Conservation (phyloP, 2,113 vertebrate genomes). For the Pimephales promelas region DNA sequence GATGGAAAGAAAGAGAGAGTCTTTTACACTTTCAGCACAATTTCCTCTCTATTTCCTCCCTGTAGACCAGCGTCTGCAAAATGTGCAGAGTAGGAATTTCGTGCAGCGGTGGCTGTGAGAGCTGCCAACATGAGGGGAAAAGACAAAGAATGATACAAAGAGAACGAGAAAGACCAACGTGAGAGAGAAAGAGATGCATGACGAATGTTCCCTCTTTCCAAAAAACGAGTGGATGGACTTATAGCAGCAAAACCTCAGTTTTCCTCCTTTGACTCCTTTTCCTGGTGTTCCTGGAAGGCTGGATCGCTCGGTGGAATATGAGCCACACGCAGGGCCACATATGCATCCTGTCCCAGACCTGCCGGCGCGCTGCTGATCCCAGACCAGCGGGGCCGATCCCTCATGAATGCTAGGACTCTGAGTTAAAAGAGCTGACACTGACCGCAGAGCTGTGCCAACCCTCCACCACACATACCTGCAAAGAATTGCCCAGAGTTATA, state of each 20-base stretch:
- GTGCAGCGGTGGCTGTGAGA: slow-evolving; percentile 69
- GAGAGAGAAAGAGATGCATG: slow-evolving; percentile 39
- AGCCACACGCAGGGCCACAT: slow-evolving; percentile 53
- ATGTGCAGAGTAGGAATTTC: slow-evolving; percentile 81
- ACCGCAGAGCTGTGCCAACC: slow-evolving; percentile 5
- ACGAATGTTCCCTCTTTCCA: slow-evolving; percentile 51
- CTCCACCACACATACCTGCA: slow-evolving; percentile 24
- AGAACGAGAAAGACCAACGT: background rate
- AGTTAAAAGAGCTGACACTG: slow-evolving; percentile 9
- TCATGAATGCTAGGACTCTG: background rate
- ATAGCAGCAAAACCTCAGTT: slow-evolving; percentile 72
- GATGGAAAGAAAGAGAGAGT: slow-evolving; percentile 33
- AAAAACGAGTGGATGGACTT: slow-evolving; percentile 70
- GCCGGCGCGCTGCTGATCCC: background rate
- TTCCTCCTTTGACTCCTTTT: slow-evolving; percentile 54
- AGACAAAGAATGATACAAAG: slow-evolving; percentile 47
- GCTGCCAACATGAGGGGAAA: slow-evolving; percentile 68
- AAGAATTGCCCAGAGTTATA: background rate
- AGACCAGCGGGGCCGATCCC: background rate
- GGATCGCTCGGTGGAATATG: slow-evolving; percentile 73
- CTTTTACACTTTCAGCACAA: slow-evolving; percentile 81
- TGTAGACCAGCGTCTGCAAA: slow-evolving; percentile 79
- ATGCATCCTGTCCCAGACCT: slow-evolving; percentile 37
- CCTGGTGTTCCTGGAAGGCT: slow-evolving; percentile 71
- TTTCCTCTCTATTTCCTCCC: slow-evolving; percentile 84